Conservation (phyloP, 2,797 vertebrate species). For the Parotocinclus haroldoi region DNA sequence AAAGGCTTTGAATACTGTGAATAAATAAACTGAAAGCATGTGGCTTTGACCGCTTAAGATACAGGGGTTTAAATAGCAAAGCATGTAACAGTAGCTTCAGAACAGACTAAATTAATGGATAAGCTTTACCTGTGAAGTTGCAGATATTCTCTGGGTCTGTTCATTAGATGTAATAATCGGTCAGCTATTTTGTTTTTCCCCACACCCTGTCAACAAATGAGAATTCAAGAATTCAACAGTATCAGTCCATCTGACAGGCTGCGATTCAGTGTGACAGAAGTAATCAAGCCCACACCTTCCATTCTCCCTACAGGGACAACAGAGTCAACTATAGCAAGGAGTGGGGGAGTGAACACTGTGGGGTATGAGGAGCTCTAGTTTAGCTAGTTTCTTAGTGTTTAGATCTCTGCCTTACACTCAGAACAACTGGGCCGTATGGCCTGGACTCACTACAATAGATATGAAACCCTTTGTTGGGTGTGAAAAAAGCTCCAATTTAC, state of each 20-base stretch:
- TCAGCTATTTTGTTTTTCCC: conserved; percentile 98
- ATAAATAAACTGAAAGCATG: too few relatives aligned
- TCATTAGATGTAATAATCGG: conserved; percentile 91
- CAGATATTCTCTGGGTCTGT: conserved; percentile 93
- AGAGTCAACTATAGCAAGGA: conserved; percentile 21
- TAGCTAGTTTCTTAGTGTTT: conserved; percentile 22
- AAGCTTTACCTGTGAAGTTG: conserved; percentile 88
- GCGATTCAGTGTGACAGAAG: conserved; percentile 30
- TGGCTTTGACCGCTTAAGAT: too few relatives aligned
- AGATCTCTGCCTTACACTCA: conserved; percentile 3
- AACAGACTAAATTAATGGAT: not conserved
- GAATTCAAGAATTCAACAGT: not conserved
- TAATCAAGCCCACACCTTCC: conserved; percentile 25
- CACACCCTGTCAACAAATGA: conserved; percentile 78
- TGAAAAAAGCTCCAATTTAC: conserved; percentile 63
- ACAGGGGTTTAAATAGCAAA: too few relatives aligned
- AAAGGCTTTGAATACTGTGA: too few relatives aligned
- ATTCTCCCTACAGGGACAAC: conserved; percentile 20
- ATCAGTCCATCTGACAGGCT: conserved; percentile 11
- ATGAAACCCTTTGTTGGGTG: not conserved
- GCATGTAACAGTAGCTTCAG: too few relatives aligned
- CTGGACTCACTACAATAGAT: not conserved
- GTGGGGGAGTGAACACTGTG: conserved; percentile 26
- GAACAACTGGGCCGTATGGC: conserved; percentile 12
- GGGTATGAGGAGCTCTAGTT: conserved; percentile 25